Conservation (phyloP, 2,113 vertebrate species). For the Brevimyrus niger region DNA sequence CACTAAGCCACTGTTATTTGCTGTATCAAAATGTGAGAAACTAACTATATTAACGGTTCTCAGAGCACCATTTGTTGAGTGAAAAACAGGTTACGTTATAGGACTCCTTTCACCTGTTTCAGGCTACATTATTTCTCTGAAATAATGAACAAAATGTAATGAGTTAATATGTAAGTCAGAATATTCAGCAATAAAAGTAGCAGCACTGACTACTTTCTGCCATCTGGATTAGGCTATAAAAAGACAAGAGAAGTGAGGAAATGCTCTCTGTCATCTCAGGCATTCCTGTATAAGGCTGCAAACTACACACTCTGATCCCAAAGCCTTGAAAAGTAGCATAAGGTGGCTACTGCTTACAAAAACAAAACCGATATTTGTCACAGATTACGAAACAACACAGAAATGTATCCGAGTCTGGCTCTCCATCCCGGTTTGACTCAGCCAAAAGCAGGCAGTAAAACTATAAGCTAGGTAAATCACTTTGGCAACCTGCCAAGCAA, state of each 20-base stretch:
- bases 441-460: not conserved
- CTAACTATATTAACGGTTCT: not conserved
- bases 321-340: not conserved
- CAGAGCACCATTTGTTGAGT: not conserved
- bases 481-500: not conserved
- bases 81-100: not conserved
- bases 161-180: not conserved
- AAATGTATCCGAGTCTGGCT: not conserved
- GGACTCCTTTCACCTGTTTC: conserved; percentile 15
- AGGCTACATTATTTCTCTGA: conserved; percentile 24
- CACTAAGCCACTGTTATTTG: not conserved
- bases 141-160: not conserved
- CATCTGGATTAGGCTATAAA: not conserved
- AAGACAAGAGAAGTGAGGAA: not conserved
- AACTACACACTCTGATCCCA: not conserved
- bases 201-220: not conserved
- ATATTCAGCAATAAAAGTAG: not conserved
- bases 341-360: not conserved
- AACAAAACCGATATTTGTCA: not conserved
- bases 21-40: not conserved
- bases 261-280: not conserved
- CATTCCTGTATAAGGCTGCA: not conserved
- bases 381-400: not conserved
- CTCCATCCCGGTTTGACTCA: not conserved
- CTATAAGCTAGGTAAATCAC: not conserved